phyloP scores from a whole-genome alignment of 2,888 invertebrate genomes.

The Pheosia gnoma region DNA sequence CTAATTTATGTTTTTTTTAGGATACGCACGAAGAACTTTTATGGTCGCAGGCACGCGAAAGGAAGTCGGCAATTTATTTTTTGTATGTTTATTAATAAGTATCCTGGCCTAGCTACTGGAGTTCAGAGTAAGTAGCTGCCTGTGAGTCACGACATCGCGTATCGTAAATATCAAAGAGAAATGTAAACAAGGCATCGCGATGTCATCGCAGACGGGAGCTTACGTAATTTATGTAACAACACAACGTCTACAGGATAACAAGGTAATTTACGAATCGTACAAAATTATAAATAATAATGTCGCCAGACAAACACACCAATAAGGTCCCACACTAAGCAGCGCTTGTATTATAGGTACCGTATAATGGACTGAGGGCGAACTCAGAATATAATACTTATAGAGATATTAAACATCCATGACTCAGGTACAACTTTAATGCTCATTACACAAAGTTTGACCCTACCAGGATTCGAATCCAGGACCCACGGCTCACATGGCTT shows the following conservation, averaged over 20 bases:
- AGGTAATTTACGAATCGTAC: neutral
- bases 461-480: too few relatives aligned
- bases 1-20: conserved; percentile 82
- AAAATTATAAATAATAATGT: too few relatives aligned
- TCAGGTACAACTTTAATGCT: too few relatives aligned
- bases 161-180: conserved; percentile 63
- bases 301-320: too few relatives aligned
- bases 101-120: conserved; percentile 39
- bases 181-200: conserved; percentile 61
- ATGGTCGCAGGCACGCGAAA: conserved; percentile 79
- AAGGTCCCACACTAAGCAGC: too few relatives aligned
- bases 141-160: conserved; percentile 67
- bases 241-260: conserved; percentile 28
- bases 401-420: too few relatives aligned
- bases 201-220: conserved; percentile 48
- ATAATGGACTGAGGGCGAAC: too few relatives aligned
- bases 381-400: too few relatives aligned
- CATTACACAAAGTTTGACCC: too few relatives aligned
- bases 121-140: conserved; percentile 25
- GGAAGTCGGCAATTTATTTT: conserved; percentile 75
- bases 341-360: too few relatives aligned
- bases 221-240: conserved; percentile 34
- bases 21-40: conserved; percentile 81
- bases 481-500: neutral
- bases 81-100: conserved; percentile 74